These are phyloP conservation scores for Magallana nippona DNA, from an alignment of 2,888 invertebrate genomes.

Conservation along the genomic window DNA sequence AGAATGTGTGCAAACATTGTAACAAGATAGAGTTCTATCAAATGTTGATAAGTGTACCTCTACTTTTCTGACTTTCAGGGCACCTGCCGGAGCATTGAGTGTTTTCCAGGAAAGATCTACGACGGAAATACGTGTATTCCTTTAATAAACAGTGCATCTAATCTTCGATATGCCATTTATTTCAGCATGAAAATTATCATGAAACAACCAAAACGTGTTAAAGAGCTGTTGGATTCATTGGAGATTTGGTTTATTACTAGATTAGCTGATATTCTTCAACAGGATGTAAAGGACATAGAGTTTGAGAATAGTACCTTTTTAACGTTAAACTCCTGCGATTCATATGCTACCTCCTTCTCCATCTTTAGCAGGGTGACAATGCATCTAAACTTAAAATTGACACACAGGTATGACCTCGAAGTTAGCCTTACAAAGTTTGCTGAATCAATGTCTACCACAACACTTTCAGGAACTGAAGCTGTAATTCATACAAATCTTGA, in stretches of 20 bases:
- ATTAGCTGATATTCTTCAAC: not conserved
- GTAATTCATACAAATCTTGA: not conserved
- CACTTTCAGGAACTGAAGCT: not conserved
- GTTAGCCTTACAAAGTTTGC: not conserved
- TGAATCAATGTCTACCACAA: not conserved
- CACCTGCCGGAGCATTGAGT: not conserved
- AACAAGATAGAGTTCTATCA: too few relatives aligned
- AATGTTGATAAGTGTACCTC: not conserved
- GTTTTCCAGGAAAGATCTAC: conserved; percentile 5
- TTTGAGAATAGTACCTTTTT: not conserved
- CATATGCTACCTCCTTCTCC: too few relatives aligned
- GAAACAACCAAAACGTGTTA: not conserved
- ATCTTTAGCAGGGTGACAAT: not conserved
- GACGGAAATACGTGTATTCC: not conserved
- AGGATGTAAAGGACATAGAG: not conserved
- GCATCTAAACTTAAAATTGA: not conserved
- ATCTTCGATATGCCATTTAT: not conserved
- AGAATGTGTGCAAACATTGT: too few relatives aligned
- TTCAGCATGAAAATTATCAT: not conserved
- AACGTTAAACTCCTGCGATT: too few relatives aligned
- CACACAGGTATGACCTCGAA: not conserved
- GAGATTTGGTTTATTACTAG: not conserved
- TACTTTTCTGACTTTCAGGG: not conserved
- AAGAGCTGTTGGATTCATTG: not conserved
- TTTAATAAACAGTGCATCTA: not conserved